phyloP scores from a whole-genome alignment of 2,797 vertebrate species.

The Pachyuromys duprasi region DNA sequence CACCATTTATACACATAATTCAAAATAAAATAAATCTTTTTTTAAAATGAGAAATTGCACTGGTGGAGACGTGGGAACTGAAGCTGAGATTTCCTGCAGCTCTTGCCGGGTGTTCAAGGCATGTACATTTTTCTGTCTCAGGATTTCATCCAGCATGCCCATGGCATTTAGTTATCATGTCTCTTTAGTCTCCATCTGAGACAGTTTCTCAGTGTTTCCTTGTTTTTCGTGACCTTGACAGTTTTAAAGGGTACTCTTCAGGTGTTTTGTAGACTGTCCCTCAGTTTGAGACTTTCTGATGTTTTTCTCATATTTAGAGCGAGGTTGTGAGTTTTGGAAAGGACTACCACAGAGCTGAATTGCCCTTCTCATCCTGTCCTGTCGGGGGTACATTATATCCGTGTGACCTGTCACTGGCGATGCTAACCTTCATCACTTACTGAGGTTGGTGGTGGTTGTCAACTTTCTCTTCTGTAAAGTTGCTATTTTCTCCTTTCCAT shows the following conservation, averaged over 20 bases:
- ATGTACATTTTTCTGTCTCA: background rate
- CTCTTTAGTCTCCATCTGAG: background rate
- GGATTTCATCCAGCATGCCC: background rate
- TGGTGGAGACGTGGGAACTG: background rate
- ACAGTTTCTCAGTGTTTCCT: conserved; percentile 5
- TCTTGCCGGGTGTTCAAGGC: background rate
- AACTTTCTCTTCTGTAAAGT: conserved; percentile 39
- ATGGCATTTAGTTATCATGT: background rate
- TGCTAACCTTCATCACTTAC: conserved; percentile 46
- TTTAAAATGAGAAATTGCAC: conserved; percentile 12
- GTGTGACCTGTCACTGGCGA: background rate
- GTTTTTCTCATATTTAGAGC: conserved; percentile 44
- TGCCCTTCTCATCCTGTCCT: conserved; percentile 13
- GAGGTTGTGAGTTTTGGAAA: conserved; percentile 11
- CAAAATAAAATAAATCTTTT: background rate
- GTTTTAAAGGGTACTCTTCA: conserved; percentile 62
- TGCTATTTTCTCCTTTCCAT: background rate
- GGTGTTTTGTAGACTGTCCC: conserved; percentile 49
- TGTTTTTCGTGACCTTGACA: conserved; percentile 46
- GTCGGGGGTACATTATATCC: conserved; percentile 51
- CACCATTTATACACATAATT: background rate
- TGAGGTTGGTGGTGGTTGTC: background rate
- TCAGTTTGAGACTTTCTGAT: conserved; percentile 60
- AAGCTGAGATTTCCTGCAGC: conserved; percentile 3
- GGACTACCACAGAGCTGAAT: conserved; percentile 55